Percentiles rank a stretch among this genome's conserved stretches.
Evolutionary conservation across 2,113 vertebrate genomes (phyloP).

Genomic region (Hippocampus barbouri): DNA sequence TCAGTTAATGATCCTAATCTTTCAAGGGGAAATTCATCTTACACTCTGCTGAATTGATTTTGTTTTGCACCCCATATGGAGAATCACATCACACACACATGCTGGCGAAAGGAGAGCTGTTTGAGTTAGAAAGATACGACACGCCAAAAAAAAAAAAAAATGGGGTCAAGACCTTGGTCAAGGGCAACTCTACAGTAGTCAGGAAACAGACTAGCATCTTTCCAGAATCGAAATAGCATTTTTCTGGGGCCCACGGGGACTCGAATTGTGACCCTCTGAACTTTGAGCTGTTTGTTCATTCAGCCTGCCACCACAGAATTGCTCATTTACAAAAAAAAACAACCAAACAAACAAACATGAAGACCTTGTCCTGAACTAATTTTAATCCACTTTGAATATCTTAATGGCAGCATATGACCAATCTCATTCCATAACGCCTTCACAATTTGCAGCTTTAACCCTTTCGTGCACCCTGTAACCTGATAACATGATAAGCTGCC

Average conservation of each 20-base stretch:
- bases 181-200: neutral
- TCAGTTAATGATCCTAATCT: neutral
- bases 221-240: too few species aligned
- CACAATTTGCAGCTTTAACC: too few species aligned
- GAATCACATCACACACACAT: neutral
- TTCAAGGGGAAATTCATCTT: constrained; percentile 29
- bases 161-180: neutral
- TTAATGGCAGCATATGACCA: neutral
- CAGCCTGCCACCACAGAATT: too few species aligned
- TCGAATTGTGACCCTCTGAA: neutral
- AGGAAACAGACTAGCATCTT: neutral
- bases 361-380: neutral
- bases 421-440: too few species aligned
- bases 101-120: too few species aligned
- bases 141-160: too few species aligned
- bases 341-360: too few species aligned
- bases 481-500: too few species aligned
- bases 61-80: neutral
- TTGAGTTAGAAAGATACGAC: too few species aligned
- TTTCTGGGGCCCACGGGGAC: neutral
- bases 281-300: neutral
- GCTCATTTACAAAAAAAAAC: too few species aligned
- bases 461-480: too few species aligned
- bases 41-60: constrained; percentile 9
- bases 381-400: neutral